Conservation (phyloP, 2,113 vertebrate species). For the Megaceryle torquata region DNA sequence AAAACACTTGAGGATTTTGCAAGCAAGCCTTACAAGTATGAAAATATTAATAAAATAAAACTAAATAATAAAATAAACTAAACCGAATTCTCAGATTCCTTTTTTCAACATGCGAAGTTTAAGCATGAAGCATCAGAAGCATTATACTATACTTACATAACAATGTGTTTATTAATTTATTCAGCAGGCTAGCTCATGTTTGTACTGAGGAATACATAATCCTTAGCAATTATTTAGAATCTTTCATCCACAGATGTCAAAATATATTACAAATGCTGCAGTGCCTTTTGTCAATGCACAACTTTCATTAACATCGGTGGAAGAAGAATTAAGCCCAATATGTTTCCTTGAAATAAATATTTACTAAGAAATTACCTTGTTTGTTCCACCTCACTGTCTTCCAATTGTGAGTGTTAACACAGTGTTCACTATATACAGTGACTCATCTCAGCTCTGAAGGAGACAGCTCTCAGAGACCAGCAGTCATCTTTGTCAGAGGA, state of each 20-base stretch:
- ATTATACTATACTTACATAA: constrained; percentile 17
- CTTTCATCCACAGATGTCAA: constrained; percentile 30
- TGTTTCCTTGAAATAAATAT: background rate
- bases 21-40: background rate
- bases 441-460: background rate
- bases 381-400: constrained; percentile 11
- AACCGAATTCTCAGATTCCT: background rate
- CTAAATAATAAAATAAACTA: background rate
- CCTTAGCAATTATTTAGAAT: constrained; percentile 14
- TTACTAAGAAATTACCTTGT: constrained; percentile 14
- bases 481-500: background rate
- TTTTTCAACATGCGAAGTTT: background rate
- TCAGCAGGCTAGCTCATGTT: background rate
- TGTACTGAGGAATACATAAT: background rate
- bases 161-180: constrained; percentile 49
- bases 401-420: background rate
- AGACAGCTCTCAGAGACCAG: background rate
- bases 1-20: background rate
- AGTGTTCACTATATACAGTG: background rate
- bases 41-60: background rate
- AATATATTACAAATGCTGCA: background rate
- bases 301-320: background rate
- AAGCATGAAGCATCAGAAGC: background rate
- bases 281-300: background rate
- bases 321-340: background rate